These are phyloP conservation scores for Leptogaster cylindrica DNA, from an alignment of 2,888 invertebrate species.

Conservation along the genomic window DNA sequence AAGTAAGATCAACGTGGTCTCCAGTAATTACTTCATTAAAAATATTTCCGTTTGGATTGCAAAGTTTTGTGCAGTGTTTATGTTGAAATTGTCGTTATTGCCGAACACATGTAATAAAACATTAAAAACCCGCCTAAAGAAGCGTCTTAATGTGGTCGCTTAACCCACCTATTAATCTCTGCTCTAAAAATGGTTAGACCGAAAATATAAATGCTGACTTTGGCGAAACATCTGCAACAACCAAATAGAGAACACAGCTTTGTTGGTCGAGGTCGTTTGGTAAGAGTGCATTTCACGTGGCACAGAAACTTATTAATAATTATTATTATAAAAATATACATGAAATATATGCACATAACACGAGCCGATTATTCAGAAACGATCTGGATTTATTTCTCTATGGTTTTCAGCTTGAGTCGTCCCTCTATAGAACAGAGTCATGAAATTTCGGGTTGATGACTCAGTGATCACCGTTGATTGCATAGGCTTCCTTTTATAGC, in stretches of 20 bases:
- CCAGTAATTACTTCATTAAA: conserved; percentile 13
- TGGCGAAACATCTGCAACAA: background rate
- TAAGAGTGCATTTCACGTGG: too few species aligned
- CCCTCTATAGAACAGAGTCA: too few species aligned
- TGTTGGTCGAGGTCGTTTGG: conserved; percentile 26
- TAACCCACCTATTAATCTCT: conserved; percentile 12
- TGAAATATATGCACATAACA: too few species aligned
- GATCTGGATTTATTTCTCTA: too few species aligned
- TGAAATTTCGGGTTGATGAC: background rate
- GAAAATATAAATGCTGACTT: conserved; percentile 7
- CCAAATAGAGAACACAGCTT: conserved; percentile 12
- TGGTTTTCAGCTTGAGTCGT: too few species aligned
- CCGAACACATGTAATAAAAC: too few species aligned
- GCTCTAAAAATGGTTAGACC: conserved; percentile 6
- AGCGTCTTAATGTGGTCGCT: background rate
- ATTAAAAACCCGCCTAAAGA: background rate
- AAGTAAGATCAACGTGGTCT: background rate
- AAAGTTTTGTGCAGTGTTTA: too few species aligned
- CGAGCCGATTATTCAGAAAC: conserved; percentile 6
- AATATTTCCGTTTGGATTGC: background rate
- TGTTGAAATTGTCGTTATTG: too few species aligned
- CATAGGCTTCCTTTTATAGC: background rate
- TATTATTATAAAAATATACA: too few species aligned
- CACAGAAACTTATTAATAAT: too few species aligned
- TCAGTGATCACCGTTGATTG: conserved; percentile 13